Evolutionary conservation across 2,888 invertebrate species (phyloP).

Genomic region (Hybos culiciformis): DNA sequence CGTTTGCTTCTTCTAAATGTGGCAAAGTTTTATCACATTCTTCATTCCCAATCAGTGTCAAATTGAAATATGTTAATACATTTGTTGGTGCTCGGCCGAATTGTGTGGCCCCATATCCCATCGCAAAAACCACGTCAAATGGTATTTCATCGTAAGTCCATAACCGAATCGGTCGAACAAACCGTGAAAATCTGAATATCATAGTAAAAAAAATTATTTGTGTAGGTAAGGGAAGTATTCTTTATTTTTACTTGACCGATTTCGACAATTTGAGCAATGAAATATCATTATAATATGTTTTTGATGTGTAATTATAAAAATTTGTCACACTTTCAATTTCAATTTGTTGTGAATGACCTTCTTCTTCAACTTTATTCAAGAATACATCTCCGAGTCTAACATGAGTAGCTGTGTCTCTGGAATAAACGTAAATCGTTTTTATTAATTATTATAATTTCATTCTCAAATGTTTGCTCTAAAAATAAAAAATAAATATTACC

Average conservation of each 20-base stretch:
- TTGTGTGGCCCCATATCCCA: slow-evolving; percentile 46
- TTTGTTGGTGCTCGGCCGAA: slow-evolving; percentile 31
- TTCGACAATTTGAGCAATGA: slow-evolving; percentile 31
- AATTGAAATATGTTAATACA: slow-evolving; percentile 26
- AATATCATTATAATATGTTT: slow-evolving; percentile 39
- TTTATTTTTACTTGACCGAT: slow-evolving; percentile 14
- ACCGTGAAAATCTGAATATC: slow-evolving; percentile 22
- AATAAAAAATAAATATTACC: slow-evolving; percentile 16
- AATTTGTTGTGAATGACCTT: slow-evolving; percentile 24
- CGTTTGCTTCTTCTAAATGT: slow-evolving; percentile 18
- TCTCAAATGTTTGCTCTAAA: background rate
- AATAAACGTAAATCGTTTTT: background rate
- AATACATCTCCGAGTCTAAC: slow-evolving; percentile 23
- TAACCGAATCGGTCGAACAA: slow-evolving; percentile 44
- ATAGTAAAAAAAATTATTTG: background rate
- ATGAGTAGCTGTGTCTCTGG: slow-evolving; percentile 11
- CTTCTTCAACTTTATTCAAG: slow-evolving; percentile 9
- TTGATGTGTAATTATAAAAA: slow-evolving; percentile 34
- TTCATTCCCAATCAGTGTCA: slow-evolving; percentile 26
- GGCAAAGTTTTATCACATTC: slow-evolving; percentile 25
- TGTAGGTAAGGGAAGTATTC: background rate
- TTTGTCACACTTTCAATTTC: slow-evolving; percentile 23
- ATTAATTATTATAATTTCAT: background rate
- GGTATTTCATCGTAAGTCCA: slow-evolving; percentile 32
- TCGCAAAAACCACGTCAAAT: slow-evolving; percentile 39